Evolutionary conservation across 2,113 vertebrate genomes (phyloP).

Genomic region (Rattus rattus): DNA sequence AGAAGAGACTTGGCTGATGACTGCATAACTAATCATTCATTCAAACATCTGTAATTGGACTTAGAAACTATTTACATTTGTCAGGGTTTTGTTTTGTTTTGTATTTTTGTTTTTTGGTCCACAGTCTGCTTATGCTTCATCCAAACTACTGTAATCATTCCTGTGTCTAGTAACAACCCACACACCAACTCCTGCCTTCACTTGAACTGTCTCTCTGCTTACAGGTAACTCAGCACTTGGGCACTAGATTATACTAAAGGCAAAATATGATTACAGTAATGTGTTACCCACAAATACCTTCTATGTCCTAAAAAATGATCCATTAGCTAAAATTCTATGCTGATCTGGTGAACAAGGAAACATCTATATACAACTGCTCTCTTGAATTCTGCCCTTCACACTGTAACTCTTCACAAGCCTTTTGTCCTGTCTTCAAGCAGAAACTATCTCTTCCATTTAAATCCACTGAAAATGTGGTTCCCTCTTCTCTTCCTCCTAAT

Average conservation of each 20-base stretch:
- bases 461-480: neutral
- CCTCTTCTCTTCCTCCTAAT: neutral
- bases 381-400: constrained; percentile 32
- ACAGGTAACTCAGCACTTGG: too few relatives aligned
- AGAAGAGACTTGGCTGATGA: neutral
- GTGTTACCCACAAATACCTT: constrained; percentile 54
- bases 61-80: constrained; percentile 47
- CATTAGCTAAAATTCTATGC: constrained; percentile 15
- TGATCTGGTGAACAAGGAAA: constrained; percentile 45
- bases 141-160: constrained; percentile 18
- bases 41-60: neutral
- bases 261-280: constrained; percentile 60
- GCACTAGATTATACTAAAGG: constrained; percentile 49
- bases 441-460: constrained; percentile 50
- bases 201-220: too few relatives aligned
- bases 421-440: neutral
- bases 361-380: constrained; percentile 10
- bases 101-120: neutral
- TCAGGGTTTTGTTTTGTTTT: neutral
- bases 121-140: neutral
- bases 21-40: constrained; percentile 18
- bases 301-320: neutral
- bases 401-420: constrained; percentile 25
- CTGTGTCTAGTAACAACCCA: constrained; percentile 34
- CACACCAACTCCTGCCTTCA: neutral